phyloP scores from a whole-genome alignment of 2,888 invertebrate species.

The Agonopterix arenella region DNA sequence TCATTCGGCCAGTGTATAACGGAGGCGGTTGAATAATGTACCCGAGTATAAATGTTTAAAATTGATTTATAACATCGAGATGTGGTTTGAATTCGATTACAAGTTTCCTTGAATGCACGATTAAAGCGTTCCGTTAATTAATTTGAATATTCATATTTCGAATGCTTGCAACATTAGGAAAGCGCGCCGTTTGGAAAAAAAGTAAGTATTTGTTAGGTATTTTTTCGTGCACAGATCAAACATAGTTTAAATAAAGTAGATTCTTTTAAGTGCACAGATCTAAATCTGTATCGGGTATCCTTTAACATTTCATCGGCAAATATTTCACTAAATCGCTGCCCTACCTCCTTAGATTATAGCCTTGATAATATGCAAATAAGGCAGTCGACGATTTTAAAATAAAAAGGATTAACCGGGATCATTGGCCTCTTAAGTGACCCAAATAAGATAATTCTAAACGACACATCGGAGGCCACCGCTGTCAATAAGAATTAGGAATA shows the following conservation, averaged over 20 bases:
- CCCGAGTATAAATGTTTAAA: constrained; percentile 32
- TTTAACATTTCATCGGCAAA: constrained; percentile 60
- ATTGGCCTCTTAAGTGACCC: constrained; percentile 64
- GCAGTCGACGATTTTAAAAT: constrained; percentile 56
- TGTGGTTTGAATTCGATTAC: constrained; percentile 35
- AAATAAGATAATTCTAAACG: constrained; percentile 64
- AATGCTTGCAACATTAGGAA: constrained; percentile 3
- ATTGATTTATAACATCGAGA: constrained; percentile 41
- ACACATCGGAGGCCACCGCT: constrained; percentile 44
- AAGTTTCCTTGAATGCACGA: constrained; percentile 28
- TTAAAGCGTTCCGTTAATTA: constrained; percentile 37
- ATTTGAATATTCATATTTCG: constrained; percentile 24
- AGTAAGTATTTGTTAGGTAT: constrained; percentile 1
- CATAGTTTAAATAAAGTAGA: constrained; percentile 22
- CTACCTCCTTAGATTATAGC: constrained; percentile 60
- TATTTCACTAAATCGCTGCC: constrained; percentile 63
- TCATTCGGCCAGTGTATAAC: constrained; percentile 19
- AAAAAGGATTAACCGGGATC: constrained; percentile 60
- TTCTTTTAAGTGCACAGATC: constrained; percentile 23
- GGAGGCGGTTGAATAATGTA: constrained; percentile 28
- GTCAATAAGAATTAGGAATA: constrained; percentile 64
- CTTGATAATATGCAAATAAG: constrained; percentile 70
- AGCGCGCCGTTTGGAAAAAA: neutral
- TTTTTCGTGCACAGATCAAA: constrained; percentile 11
- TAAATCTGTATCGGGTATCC: constrained; percentile 36